Conservation (phyloP, 2,888 invertebrate species). For the Unio pictorum region DNA sequence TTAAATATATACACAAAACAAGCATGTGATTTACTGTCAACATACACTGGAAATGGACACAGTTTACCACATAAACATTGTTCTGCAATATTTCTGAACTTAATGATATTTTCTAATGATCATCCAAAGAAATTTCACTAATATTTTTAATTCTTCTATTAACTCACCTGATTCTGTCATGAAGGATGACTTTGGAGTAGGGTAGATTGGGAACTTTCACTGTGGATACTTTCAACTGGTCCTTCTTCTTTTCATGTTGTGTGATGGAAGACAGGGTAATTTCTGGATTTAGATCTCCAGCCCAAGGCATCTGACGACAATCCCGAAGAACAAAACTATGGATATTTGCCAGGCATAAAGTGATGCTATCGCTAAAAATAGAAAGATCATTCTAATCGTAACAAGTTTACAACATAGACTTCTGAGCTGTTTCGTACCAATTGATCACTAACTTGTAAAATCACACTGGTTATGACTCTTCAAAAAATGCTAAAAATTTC, state of each 20-base stretch:
- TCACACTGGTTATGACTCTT: not conserved
- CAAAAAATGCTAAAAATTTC: not conserved
- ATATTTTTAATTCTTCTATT: not conserved
- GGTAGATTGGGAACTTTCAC: conserved; percentile 67
- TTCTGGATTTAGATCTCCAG: conserved; percentile 64
- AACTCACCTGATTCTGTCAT: conserved; percentile 68
- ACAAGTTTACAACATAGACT: no score
- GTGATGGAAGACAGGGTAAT: conserved; percentile 60
- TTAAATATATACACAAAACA: no score
- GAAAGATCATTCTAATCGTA: not conserved
- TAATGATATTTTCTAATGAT: no score
- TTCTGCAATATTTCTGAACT: no score
- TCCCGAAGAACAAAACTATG: conserved; percentile 69
- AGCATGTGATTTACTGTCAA: no score
- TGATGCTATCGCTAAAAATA: conserved; percentile 61
- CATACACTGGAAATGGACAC: no score
- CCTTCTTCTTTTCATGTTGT: conserved; percentile 67
- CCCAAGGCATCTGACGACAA: conserved; percentile 69
- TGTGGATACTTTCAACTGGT: conserved; percentile 56
- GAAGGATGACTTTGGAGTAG: conserved; percentile 67
- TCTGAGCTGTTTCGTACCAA: no score
- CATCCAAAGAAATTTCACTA: no score
- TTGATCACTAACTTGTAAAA: not conserved
- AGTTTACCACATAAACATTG: no score
- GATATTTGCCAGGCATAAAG: conserved; percentile 68